phyloP scores from a whole-genome alignment of 2,797 vertebrate species.

The Siniperca undulata region DNA sequence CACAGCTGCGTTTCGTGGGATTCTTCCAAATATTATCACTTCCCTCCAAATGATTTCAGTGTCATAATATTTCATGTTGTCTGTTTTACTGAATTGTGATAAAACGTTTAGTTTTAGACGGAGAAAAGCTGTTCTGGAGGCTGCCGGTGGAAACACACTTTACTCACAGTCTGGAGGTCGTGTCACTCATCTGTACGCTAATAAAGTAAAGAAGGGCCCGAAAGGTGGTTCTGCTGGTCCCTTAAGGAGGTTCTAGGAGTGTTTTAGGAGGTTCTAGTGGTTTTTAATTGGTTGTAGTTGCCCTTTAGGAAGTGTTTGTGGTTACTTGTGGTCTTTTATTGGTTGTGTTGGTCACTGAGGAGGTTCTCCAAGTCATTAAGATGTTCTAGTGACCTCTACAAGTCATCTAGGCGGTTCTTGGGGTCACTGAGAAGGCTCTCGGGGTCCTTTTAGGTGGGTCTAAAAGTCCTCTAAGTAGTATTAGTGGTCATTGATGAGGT shows the following conservation, averaged over 20 bases:
- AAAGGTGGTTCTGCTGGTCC: neutral
- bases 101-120: neutral
- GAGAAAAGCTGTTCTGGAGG: neutral
- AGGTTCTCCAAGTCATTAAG: neutral
- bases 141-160: neutral
- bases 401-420: neutral
- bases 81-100: constrained; percentile 3
- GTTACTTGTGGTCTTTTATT: too few species aligned
- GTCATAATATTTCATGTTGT: constrained; percentile 28
- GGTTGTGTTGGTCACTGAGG: neutral
- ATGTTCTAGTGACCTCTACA: neutral
- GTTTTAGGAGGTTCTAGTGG: neutral
- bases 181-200: neutral
- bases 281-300: neutral
- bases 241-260: neutral
- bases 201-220: too few species aligned
- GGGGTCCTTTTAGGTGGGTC: neutral
- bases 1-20: constrained; percentile 6
- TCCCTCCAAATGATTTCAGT: neutral
- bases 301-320: neutral
- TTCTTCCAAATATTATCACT: neutral
- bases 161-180: too few species aligned
- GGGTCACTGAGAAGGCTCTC: neutral
- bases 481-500: too few species aligned
- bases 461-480: too few species aligned